Evolutionary conservation across 2,113 vertebrate species (phyloP).

Genomic region (Upupa epops): DNA sequence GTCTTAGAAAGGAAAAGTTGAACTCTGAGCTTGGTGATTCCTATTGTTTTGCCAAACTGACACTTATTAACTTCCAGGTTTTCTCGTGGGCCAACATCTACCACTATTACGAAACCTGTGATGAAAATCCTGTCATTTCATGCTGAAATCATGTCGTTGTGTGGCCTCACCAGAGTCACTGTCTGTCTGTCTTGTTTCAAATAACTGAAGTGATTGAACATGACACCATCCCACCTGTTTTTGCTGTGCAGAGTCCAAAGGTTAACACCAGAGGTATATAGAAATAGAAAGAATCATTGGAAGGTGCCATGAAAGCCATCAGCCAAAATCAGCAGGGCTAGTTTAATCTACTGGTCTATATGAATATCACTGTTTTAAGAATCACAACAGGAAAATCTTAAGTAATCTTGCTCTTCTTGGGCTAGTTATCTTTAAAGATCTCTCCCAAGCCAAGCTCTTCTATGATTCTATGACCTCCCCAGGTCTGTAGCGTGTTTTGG

Average conservation of each 20-base stretch:
- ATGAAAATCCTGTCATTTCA: background rate
- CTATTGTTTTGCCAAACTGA: background rate
- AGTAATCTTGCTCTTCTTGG: no score
- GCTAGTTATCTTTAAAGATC: no score
- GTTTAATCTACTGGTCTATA: background rate
- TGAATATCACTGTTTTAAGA: background rate
- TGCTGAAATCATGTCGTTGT: accelerated
- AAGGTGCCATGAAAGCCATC: background rate
- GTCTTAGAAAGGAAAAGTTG: background rate
- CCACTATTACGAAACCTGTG: background rate
- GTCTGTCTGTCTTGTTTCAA: background rate
- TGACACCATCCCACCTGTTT: background rate
- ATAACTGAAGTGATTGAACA: background rate
- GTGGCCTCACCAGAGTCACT: background rate
- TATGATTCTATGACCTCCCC: background rate
- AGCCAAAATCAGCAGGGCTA: background rate
- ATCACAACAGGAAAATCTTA: no score
- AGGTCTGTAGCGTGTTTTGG: background rate
- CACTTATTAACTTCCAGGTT: background rate
- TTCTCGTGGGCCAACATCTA: background rate
- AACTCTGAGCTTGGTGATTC: background rate
- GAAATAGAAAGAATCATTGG: background rate
- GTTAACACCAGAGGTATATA: background rate
- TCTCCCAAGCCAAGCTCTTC: no score
- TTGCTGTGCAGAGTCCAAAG: background rate